Base-by-base conservation (phyloP, 2,888 invertebrate species). In the Ichneumon xanthorius region DNA sequence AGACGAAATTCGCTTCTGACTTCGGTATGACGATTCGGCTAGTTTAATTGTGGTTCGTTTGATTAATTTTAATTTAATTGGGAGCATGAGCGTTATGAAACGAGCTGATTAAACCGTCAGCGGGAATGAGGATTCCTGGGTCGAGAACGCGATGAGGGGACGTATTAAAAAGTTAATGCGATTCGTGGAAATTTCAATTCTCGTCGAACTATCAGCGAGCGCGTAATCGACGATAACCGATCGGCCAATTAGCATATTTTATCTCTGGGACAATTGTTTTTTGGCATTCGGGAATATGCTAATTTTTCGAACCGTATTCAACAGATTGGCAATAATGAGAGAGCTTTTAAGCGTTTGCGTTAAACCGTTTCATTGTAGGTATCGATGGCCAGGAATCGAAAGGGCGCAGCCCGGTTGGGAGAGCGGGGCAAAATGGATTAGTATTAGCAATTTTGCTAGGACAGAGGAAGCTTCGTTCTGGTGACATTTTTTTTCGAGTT, bases 31-130 rank as follows among this genome's bases (percentile, higher is more conserved):
- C 33, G 1, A 61, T 63, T 79, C 33, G 48, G 58, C 19, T 68
- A 67, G 45, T 67, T 40, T 37, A 19, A 71, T 79, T 61, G 19
- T 14, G n/a, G 30, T 61, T 48, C 45, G 50, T 22, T 30, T 30
- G 33, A 68, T 40, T 68, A 19, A 33, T 22, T 22, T 45, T 45
- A 45, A 68, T 45, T 71, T 30, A 37, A 19, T 79, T 26, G 19
- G 16, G 50, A 71, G 30, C 48, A 30, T 16, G 16, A 45, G 45
- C 14, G 58, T 26, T 26, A n/a, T 48, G 48, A 61, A 50, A 79
- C 33, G 37, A 61, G 26, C 58, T 58, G 26, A 58, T 58, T 22
- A 26, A 58, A 58, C 26, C 26, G 14, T 58, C 26, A 2, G 45
- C 58, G 22, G 58, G 22, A 58, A 58, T 26, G 22, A 58, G 55